Conservation (phyloP, 2,113 vertebrate species). For the Burhinus bistriatus region DNA sequence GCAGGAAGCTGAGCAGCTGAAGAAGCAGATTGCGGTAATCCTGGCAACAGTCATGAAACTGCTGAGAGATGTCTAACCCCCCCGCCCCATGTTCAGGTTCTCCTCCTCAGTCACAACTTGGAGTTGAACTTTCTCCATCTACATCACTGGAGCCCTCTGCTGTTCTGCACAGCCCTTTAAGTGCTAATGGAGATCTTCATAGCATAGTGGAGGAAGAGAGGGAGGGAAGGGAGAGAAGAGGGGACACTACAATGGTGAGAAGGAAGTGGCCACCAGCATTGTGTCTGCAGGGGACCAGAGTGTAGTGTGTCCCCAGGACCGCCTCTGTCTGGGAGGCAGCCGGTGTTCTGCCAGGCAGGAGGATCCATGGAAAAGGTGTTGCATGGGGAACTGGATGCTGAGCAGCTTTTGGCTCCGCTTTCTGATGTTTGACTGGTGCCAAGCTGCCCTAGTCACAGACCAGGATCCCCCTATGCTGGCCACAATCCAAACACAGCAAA, state of each 20-base stretch:
- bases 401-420: neutral
- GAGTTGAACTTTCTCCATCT: neutral
- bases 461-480: neutral
- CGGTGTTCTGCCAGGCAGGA: neutral
- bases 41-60: neutral
- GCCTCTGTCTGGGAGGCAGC: neutral
- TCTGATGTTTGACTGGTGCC: neutral
- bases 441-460: neutral
- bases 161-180: neutral
- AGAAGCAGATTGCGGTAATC: slow-evolving; percentile 94
- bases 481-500: neutral
- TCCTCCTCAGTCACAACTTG: neutral
- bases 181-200: neutral
- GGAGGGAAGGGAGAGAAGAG: neutral
- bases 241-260: neutral
- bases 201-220: neutral
- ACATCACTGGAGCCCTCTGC: neutral
- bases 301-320: neutral
- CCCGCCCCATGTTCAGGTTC: neutral
- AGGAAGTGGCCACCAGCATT: neutral
- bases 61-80: neutral
- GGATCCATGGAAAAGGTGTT: neutral
- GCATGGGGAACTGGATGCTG: neutral
- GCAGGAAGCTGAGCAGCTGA: slow-evolving; percentile 92
- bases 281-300: neutral